Evolutionary conservation across 2,797 vertebrate species (phyloP).

Genomic region (Parauchenoglanis punctatus): DNA sequence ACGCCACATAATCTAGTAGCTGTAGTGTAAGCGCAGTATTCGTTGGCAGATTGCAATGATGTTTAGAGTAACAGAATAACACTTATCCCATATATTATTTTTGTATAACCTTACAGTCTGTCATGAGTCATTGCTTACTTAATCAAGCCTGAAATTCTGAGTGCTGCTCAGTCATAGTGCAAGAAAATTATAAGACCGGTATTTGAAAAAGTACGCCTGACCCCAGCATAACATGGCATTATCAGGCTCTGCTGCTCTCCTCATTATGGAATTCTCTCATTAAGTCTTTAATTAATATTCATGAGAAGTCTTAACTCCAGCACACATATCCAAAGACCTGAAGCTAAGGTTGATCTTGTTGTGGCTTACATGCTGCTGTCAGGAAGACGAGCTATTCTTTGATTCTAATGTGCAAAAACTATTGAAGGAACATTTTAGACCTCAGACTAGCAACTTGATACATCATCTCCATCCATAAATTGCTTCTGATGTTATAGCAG

Average conservation of each 20-base stretch:
- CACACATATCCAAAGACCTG: not conserved
- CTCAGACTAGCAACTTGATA: not conserved
- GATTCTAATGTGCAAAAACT: conserved; percentile 6
- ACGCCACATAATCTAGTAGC: not conserved
- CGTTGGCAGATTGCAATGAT: not conserved
- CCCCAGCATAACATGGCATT: too few species aligned
- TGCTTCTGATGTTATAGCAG: not conserved
- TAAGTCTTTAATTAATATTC: not conserved
- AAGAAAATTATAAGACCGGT: not conserved
- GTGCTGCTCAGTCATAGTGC: not conserved
- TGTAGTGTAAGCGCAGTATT: not conserved
- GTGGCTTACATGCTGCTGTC: not conserved
- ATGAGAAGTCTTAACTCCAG: not conserved
- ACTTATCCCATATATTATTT: not conserved
- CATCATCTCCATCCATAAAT: not conserved
- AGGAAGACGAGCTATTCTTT: not conserved
- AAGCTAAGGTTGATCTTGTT: conserved; percentile 1
- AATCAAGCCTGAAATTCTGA: not conserved
- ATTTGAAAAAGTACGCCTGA: not conserved
- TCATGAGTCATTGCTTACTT: not conserved
- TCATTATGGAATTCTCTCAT: not conserved
- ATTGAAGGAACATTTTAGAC: not conserved
- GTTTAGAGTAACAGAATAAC: not conserved
- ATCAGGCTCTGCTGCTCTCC: not conserved
- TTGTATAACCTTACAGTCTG: not conserved